Base-by-base conservation (phyloP, 2,888 invertebrate genomes). In the Lapara coniferarum region DNA sequence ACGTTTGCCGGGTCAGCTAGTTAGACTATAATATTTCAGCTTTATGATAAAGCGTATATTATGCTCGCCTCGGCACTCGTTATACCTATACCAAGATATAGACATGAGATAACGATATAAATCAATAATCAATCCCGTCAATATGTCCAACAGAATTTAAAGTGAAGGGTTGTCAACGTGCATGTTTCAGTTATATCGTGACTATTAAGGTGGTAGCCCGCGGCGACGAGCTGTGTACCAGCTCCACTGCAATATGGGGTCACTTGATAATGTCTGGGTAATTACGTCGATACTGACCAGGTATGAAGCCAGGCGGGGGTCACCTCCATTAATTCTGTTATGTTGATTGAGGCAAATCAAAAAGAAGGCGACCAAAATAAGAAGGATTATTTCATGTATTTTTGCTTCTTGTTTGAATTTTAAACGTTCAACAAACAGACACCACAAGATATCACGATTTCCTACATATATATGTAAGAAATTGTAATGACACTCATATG, bases 191-290 rank as follows among this genome's bases (percentile, higher is more conserved):
- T 74, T 71, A 72, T 79, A 81, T 79, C 79, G 81, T 75, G 78
- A 77, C 83, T 81, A 86, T 85, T 85, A 85, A 78, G 78, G 78
- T 75, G 75, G 73, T 74, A 75, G 81, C 84, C 81, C 69, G 76
- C 74, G 82, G 85, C 85, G 81, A 81, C 78, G 79, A 77, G 78
- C 75, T 74, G 73, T 77, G 77, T 71, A 73, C 71, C 75, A 74
- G 73, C 78, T 81, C 84, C 79, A 89, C 92, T 90, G 83, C 91
- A 90, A 89, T 90, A 91, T 89, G 88, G 89, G 92, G 92, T 92
- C 93, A 92, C 87, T 84, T 83, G 92, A 92, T 92, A 92, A 91
- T 91, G 86, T 81, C 83, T 84, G 87, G 81, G 88, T 92, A 92
- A 93, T 92, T 92, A 93, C 86, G 85, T 85, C 82, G 79, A 85